phyloP scores from a whole-genome alignment of 64 coral and sea anemone species.

The Actinia tenebrosa region DNA sequence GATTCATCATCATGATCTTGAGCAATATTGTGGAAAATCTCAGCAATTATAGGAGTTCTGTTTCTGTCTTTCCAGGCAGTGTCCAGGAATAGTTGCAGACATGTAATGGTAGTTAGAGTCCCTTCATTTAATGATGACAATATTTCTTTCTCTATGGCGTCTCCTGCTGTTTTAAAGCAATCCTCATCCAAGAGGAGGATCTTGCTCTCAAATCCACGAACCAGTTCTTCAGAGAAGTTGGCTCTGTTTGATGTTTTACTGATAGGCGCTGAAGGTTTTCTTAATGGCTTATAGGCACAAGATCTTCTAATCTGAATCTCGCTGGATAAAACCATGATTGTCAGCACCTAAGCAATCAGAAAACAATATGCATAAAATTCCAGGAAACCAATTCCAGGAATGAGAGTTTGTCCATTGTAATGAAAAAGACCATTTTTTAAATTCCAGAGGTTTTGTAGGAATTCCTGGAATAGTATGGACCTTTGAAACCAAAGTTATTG shows the following conservation, averaged over 20 bases:
- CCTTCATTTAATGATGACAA: neutral
- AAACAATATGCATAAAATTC: neutral
- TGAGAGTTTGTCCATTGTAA: no score
- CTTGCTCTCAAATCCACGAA: neutral
- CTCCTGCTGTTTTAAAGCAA: neutral
- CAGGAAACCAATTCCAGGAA: no score
- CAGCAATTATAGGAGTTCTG: neutral
- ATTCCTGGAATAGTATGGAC: no score
- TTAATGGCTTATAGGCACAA: neutral
- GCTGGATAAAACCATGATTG: neutral
- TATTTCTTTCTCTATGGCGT: neutral
- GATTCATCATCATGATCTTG: slow-evolving; percentile 10
- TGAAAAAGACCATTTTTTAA: no score
- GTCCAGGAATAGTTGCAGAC: neutral
- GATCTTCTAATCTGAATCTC: neutral
- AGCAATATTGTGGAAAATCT: neutral
- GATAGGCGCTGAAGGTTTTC: neutral
- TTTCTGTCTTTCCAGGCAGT: slow-evolving; percentile 18
- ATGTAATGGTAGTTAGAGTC: neutral
- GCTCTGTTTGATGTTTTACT: no score
- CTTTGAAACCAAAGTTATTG: no score
- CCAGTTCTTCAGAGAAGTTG: neutral
- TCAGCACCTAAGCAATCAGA: neutral
- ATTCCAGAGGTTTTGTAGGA: no score
- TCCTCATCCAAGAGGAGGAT: neutral